phyloP scores from a whole-genome alignment of 2,888 invertebrate species.

The Anthophora plumipes region DNA sequence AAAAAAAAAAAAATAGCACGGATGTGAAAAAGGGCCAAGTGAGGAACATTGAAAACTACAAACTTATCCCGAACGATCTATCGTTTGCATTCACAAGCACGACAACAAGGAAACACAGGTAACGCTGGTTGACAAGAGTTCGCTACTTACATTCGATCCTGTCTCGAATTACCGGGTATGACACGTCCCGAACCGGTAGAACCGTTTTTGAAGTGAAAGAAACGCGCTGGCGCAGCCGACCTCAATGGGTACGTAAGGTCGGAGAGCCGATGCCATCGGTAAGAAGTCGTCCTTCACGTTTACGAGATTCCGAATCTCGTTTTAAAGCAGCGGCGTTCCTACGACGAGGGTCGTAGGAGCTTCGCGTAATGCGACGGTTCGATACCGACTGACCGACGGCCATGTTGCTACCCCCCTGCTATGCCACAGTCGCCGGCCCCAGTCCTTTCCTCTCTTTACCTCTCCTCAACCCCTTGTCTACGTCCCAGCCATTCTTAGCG shows the following conservation, averaged over 20 bases:
- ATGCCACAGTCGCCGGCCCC: constrained; percentile 68
- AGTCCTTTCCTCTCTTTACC: constrained; percentile 16
- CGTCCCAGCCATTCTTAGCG: constrained; percentile 65
- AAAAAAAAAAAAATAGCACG: constrained; percentile 6
- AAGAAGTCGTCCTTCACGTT: constrained; percentile 49
- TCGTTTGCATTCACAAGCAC: not conserved
- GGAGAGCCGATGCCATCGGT: constrained; percentile 64
- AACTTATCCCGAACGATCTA: not conserved
- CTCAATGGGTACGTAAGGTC: constrained; percentile 60
- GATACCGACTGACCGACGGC: constrained; percentile 82
- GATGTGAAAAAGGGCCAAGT: not conserved
- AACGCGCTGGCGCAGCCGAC: constrained; percentile 48
- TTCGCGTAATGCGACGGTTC: constrained; percentile 77
- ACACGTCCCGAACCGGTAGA: constrained; percentile 48
- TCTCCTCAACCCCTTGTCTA: constrained; percentile 23
- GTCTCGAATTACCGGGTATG: constrained; percentile 55
- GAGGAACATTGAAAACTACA: not conserved
- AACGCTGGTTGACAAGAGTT: constrained; percentile 27
- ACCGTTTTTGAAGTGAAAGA: constrained; percentile 42
- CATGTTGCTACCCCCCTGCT: constrained; percentile 80
- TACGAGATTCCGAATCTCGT: constrained; percentile 57
- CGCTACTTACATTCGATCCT: constrained; percentile 54
- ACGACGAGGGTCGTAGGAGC: constrained; percentile 57
- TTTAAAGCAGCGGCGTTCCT: constrained; percentile 36
- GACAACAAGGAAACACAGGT: not conserved